Conservation (phyloP, 2,113 vertebrate species). For the Gopherus flavomarginatus region DNA sequence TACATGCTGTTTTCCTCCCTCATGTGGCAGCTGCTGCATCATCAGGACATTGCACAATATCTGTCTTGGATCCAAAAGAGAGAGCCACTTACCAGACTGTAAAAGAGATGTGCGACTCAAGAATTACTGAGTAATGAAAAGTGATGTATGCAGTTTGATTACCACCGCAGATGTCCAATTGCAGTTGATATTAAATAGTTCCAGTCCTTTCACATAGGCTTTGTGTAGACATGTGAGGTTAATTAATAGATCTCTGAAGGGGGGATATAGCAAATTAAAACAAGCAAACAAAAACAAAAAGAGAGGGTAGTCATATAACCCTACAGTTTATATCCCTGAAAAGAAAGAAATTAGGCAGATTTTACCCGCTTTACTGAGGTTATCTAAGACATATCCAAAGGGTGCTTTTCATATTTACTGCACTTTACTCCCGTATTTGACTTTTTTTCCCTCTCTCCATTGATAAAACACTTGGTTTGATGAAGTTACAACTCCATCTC, state of each 20-base stretch:
- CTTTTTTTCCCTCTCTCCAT: slow-evolving; percentile 7
- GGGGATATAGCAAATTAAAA: not conserved
- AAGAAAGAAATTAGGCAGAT: not conserved
- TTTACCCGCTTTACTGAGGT: not conserved
- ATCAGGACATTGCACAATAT: not conserved
- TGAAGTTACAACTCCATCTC: not conserved
- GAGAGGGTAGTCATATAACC: not conserved
- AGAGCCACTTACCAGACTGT: not conserved
- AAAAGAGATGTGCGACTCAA: not conserved
- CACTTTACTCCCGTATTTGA: not conserved
- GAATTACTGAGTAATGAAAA: not conserved
- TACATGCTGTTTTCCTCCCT: not conserved
- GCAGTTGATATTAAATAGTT: not conserved
- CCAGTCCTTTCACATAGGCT: not conserved
- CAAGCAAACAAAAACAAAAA: too few relatives aligned
- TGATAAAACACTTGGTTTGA: not conserved
- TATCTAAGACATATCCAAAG: not conserved
- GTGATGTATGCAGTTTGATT: not conserved
- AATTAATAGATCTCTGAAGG: not conserved
- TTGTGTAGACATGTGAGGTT: not conserved
- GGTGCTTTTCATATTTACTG: too few relatives aligned
- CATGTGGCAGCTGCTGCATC: not conserved
- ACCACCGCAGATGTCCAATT: not conserved
- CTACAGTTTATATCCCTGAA: not conserved
- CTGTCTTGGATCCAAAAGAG: not conserved